These are phyloP conservation scores for Amyelois transitella DNA, from an alignment of 1,140 invertebrate species.

Conservation along the genomic window DNA sequence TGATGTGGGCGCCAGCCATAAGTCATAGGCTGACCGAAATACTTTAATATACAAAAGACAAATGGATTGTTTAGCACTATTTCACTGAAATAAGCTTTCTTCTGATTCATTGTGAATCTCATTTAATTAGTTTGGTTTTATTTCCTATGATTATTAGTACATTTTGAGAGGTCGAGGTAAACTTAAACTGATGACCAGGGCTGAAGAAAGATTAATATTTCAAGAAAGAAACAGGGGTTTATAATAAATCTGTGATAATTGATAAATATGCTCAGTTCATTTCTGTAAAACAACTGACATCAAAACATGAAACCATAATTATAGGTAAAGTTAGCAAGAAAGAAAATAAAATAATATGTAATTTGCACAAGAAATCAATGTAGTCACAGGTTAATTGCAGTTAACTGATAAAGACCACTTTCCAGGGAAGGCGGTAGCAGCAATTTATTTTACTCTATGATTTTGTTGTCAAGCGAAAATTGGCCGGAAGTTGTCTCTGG, in stretches of 20 bases:
- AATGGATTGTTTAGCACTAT: neutral
- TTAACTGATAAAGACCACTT: neutral
- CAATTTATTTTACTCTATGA: neutral
- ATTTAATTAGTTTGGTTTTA: too few relatives aligned
- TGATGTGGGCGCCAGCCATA: slow-evolving; percentile 30
- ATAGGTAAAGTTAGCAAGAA: neutral
- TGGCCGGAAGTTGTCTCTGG: neutral
- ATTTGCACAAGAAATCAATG: neutral
- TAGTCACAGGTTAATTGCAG: neutral
- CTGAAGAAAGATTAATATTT: too few relatives aligned
- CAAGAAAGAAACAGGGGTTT: too few relatives aligned
- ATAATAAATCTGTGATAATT: too few relatives aligned
- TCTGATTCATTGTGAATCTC: neutral
- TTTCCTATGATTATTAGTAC: too few relatives aligned
- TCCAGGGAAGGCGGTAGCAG: neutral
- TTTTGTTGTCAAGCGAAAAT: neutral
- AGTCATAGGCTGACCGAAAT: slow-evolving; percentile 8
- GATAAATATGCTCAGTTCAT: too few relatives aligned
- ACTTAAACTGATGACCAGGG: too few relatives aligned
- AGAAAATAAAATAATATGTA: neutral
- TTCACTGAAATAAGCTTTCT: neutral
- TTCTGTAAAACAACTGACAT: too few relatives aligned
- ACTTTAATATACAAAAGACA: neutral
- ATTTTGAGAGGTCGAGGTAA: too few relatives aligned
- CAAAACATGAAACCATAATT: too few relatives aligned